phyloP scores from a whole-genome alignment of 1,140 invertebrate genomes.

The Diachasma alloeum region DNA sequence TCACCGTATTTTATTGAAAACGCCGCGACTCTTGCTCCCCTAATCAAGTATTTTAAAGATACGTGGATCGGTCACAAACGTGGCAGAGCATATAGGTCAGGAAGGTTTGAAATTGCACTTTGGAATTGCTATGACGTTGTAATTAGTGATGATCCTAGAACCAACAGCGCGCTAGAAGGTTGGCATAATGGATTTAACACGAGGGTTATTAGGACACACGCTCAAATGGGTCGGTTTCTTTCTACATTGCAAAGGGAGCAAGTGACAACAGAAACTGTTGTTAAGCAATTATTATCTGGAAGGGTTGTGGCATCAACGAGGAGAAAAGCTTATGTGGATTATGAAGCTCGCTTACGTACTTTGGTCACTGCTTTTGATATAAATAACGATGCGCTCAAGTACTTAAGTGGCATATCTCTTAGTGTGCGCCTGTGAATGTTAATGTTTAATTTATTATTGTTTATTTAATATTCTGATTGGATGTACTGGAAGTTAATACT shows the following conservation, averaged over 20 bases:
- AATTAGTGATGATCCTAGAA: background rate
- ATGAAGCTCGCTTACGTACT: no score
- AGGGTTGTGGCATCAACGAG: no score
- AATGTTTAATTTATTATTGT: no score
- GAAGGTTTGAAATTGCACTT: background rate
- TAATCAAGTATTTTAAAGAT: slow-evolving; percentile 7
- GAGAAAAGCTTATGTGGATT: no score
- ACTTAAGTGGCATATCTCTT: no score
- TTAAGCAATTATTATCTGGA: slow-evolving; percentile 6
- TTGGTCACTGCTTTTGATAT: no score
- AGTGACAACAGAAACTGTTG: background rate
- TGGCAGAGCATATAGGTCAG: background rate
- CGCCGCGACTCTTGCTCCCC: background rate
- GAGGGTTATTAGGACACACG: background rate
- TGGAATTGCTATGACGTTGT: slow-evolving; percentile 21
- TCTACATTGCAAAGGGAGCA: background rate
- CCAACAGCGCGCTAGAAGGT: slow-evolving; percentile 17
- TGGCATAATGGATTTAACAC: slow-evolving; percentile 17
- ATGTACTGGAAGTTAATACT: no score
- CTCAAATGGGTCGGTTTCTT: background rate
- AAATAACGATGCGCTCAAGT: no score
- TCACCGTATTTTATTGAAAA: background rate
- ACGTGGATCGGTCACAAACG: slow-evolving; percentile 19
- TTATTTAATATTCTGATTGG: no score
- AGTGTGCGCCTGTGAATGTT: no score